Percentiles rank a stretch among this genome's conserved stretches.
These are phyloP conservation scores for Parotia lawesii DNA, from an alignment of 2,113 vertebrate genomes.

Conservation along the genomic window DNA sequence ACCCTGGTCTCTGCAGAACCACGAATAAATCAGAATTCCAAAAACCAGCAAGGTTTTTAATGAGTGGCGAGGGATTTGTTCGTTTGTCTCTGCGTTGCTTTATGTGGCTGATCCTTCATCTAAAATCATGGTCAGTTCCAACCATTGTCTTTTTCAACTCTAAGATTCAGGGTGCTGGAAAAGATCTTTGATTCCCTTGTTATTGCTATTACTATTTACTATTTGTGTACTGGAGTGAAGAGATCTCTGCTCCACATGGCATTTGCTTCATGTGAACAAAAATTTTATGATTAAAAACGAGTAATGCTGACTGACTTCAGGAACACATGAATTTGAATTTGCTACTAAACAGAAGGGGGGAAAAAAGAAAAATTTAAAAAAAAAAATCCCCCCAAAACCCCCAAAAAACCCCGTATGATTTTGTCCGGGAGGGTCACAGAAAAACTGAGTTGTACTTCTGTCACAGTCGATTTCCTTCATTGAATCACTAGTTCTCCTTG, in stretches of 20 bases:
- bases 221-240: background rate
- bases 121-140: background rate
- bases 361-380: background rate
- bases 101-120: background rate
- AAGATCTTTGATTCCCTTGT: background rate
- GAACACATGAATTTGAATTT: background rate
- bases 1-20: background rate
- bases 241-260: background rate
- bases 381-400: background rate
- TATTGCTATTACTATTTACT: background rate
- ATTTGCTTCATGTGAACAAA: background rate
- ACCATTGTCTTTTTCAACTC: background rate
- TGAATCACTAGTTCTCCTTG: background rate
- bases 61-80: background rate
- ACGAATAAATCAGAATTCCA: background rate
- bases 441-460: background rate
- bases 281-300: background rate
- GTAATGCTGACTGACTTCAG: background rate
- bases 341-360: background rate
- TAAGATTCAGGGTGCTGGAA: background rate
- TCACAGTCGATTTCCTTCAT: background rate
- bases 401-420: accelerated
- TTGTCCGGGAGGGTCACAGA: background rate
- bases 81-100: background rate
- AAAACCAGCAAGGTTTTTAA: background rate